These are phyloP conservation scores for Himalopsyche tibetana DNA, from an alignment of 2,888 invertebrate species.

Conservation along the genomic window DNA sequence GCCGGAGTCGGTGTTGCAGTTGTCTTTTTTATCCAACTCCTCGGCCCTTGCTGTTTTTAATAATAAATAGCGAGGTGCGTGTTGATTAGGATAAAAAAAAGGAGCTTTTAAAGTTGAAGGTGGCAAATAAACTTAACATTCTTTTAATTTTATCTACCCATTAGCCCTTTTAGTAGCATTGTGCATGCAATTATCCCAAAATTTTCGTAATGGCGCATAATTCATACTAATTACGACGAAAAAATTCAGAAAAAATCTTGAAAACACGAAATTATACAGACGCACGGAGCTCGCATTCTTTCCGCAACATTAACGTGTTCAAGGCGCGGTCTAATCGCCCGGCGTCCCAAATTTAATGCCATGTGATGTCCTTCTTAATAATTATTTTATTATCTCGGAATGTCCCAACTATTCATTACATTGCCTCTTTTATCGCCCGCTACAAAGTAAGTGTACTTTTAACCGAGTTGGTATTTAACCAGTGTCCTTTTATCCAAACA, in stretches of 20 bases:
- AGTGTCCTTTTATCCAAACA: no score
- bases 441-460: no score
- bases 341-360: background rate
- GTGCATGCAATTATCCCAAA: conserved; percentile 14
- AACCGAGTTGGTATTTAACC: no score
- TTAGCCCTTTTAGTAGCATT: background rate
- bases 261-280: conserved; percentile 13
- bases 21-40: no score
- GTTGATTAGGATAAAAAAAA: no score
- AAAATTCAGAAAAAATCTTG: conserved; percentile 19
- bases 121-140: background rate
- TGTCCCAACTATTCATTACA: no score
- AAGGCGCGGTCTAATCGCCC: conserved; percentile 21
- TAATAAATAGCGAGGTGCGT: no score
- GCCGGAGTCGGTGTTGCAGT: no score
- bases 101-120: no score
- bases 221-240: conserved; percentile 15
- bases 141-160: conserved; percentile 8
- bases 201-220: conserved; percentile 1
- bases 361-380: conserved; percentile 9
- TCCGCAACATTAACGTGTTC: background rate
- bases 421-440: no score
- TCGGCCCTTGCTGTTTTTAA: no score
- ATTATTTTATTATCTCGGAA: no score
- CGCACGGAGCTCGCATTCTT: conserved; percentile 8